phyloP scores from a whole-genome alignment of 92 coral and sea anemone genomes.

The Umimayanthus chanpuru region DNA sequence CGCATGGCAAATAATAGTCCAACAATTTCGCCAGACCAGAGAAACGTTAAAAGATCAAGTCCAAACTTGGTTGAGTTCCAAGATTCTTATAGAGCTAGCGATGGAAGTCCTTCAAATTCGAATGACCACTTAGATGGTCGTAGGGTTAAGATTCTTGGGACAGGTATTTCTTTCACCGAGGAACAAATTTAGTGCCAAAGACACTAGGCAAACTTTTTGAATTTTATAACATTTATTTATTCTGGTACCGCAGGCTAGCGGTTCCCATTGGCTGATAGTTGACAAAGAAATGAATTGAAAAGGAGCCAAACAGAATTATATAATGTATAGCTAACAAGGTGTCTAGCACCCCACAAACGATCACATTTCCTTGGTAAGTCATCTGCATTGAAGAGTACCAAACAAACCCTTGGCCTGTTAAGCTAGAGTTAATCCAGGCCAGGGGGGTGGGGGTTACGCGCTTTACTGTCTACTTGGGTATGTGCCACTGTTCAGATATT shows the following conservation, averaged over 20 bases:
- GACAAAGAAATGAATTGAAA: not conserved
- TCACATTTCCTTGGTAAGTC: not conserved
- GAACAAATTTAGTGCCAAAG: conserved; percentile 12
- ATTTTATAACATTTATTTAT: not conserved
- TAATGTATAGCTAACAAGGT: not conserved
- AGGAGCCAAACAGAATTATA: not conserved
- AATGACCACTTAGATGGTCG: not conserved
- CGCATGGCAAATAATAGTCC: not conserved
- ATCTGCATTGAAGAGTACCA: not conserved
- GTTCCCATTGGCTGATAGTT: not conserved
- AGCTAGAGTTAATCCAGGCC: too few relatives aligned
- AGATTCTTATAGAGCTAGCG: not conserved
- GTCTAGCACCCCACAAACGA: not conserved
- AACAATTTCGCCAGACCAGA: not conserved
- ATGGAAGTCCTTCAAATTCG: not conserved
- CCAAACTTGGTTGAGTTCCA: conserved; percentile 3
- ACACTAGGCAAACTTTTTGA: not conserved
- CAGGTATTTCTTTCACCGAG: conserved; percentile 21
- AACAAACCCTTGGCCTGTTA: not conserved
- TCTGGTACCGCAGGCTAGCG: not conserved
- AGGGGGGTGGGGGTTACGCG: too few relatives aligned
- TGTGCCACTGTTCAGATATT: too few relatives aligned
- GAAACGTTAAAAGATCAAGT: not conserved
- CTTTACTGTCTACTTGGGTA: too few relatives aligned
- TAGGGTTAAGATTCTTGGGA: conserved; percentile 23